Evolutionary conservation across 2,797 vertebrate species (phyloP), one percentile per base, ranked within the genome.

Genomic region (Argentina silus): DNA sequence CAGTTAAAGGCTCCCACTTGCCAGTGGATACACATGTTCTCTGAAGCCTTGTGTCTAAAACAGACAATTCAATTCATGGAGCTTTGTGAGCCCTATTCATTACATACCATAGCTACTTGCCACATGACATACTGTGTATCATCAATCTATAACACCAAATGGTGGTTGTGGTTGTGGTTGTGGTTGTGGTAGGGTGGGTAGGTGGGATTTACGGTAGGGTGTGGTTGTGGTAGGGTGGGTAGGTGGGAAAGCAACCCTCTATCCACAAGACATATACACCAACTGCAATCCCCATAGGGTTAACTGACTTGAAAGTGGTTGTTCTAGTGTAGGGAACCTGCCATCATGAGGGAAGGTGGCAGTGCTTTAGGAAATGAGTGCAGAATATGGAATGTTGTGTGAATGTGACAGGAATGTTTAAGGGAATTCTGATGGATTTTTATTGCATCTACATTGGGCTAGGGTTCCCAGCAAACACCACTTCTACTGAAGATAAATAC

Each of bases 401-500:
- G 8, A 65, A 47, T 48, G 23, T 21, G 64, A 21, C 17, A 10
- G 45, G 47, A 48, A 50, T 50, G 7, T 66, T 23, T 19, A 50
- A 64, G 42, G n/a, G 43, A 45, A 64, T 19, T 19, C 8, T 10
- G 0, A 12, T 12, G 9, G 1, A 3, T 4, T 36, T 36, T 21
- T 57, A 21, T 23, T 10, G 8, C 1, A 23, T 27, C 56, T 59
- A 59, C 48, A 4, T 9, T 59, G 9, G 9, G 10, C 21, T 19
- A 66, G 19, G 11, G 19, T 50, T 67, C 47, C 47, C 14, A 6
- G 63, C 63, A 47, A 67, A 60, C 57, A 60, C 21, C 14, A 14
- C 23, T 36, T 14, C 64, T 48, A 48, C n/a, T 27, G 47, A 51
- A 23, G 21, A 48, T 67, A 67, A 17, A 67, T n/a, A 67, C 19